Conservation (phyloP, 2,888 invertebrate genomes). For the Apeira syringaria region DNA sequence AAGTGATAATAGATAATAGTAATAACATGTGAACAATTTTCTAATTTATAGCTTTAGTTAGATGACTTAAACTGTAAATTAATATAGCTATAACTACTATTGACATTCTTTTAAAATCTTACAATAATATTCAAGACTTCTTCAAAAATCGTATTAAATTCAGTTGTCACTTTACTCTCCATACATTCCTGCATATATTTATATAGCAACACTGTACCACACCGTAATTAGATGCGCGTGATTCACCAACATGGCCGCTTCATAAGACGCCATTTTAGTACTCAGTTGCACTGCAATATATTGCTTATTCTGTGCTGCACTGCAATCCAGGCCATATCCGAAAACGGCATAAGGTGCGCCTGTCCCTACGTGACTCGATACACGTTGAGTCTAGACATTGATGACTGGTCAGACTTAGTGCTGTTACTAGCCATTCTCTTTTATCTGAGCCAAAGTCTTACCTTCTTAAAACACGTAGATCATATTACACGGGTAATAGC, state of each 20-base stretch:
- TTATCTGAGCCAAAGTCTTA: constrained; percentile 1
- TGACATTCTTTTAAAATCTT: too few relatives aligned
- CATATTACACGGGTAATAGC: constrained; percentile 6
- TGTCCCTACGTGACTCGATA: constrained; percentile 18
- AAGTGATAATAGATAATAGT: too few relatives aligned
- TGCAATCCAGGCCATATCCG: constrained; percentile 8
- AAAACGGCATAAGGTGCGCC: background rate
- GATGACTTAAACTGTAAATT: too few relatives aligned
- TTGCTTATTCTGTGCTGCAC: too few relatives aligned
- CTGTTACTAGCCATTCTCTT: constrained; percentile 1
- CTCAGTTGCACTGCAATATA: constrained; percentile 3
- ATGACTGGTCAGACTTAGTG: background rate
- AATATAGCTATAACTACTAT: too few relatives aligned
- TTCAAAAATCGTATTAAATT: too few relatives aligned
- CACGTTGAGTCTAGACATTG: constrained; percentile 8
- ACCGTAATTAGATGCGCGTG: constrained; percentile 4
- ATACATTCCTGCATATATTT: too few relatives aligned
- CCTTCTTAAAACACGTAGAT: background rate
- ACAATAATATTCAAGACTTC: too few relatives aligned
- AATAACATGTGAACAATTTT: too few relatives aligned
- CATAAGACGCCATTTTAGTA: constrained; percentile 2
- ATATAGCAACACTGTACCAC: background rate
- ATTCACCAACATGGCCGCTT: constrained; percentile 10
- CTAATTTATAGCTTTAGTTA: too few relatives aligned
- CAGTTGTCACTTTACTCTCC: too few relatives aligned